These are phyloP conservation scores for Crotophaga sulcirostris DNA, from an alignment of 2,113 vertebrate species.

Conservation along the genomic window DNA sequence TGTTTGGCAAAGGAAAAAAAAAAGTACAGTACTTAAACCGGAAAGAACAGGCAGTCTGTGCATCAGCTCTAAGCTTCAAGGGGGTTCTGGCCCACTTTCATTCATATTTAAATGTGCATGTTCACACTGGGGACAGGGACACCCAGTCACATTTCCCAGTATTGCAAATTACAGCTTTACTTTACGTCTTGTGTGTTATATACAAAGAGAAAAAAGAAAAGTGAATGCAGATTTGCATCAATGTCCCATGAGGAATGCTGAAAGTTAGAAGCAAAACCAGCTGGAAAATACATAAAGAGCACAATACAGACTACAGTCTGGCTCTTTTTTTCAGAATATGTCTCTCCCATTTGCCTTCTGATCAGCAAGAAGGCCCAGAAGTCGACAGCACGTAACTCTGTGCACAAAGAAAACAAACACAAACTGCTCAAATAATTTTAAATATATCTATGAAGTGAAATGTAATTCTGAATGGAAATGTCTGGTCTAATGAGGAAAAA, in stretches of 20 bases:
- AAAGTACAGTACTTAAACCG: conserved; percentile 27
- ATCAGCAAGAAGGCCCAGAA: not conserved
- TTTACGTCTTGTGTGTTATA: not conserved
- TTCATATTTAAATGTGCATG: conserved; percentile 48
- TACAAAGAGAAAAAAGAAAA: not conserved
- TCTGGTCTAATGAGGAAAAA: not conserved
- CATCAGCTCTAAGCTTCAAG: conserved; percentile 22
- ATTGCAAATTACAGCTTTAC: conserved; percentile 4
- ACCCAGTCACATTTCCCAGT: not conserved
- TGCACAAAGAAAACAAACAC: not conserved
- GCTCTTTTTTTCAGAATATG: not conserved
- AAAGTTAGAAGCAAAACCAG: conserved; percentile 48
- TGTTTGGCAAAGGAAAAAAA: conserved; percentile 23
- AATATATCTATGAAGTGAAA: not conserved
- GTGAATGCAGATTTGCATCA: conserved; percentile 11
- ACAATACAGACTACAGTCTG: not conserved
- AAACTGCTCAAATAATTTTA: not conserved
- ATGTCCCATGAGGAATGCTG: conserved; percentile 18
- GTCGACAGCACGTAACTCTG: not conserved
- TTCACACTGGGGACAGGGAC: not conserved
- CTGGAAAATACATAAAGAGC: conserved; percentile 42
- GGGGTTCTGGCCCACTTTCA: conserved; percentile 32
- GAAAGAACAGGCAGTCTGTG: conserved; percentile 53
- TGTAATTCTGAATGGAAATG: not conserved
- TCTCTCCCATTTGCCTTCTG: conserved; percentile 3